Conservation (phyloP, 2,113 vertebrate genomes). For the Melierax canorus region DNA sequence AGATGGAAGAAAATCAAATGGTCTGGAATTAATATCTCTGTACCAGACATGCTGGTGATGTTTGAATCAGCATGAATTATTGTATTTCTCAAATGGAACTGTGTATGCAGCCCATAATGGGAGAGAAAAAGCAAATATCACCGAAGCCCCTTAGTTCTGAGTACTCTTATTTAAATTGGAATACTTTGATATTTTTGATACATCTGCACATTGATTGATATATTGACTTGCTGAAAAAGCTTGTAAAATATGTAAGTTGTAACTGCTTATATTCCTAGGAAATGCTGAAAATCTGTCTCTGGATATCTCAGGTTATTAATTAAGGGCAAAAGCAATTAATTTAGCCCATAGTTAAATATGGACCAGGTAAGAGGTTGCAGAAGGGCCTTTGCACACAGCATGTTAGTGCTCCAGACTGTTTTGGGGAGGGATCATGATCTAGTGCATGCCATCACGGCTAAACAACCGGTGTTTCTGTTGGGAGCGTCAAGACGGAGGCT, state of each 20-base stretch:
- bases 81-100: not conserved
- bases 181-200: not conserved
- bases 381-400: not conserved
- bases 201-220: not conserved
- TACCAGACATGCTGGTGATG: not conserved
- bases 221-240: not conserved
- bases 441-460: not conserved
- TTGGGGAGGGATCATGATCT: not conserved
- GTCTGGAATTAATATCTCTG: not conserved
- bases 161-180: not conserved
- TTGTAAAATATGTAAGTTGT: not conserved
- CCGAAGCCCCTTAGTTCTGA: not conserved
- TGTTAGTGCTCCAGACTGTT: not conserved
- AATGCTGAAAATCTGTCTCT: not conserved
- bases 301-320: not conserved
- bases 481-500: not conserved
- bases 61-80: not conserved
- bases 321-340: not conserved
- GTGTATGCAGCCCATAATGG: not conserved
- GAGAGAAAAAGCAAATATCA: conserved; percentile 22
- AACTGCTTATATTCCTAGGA: not conserved
- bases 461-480: not conserved
- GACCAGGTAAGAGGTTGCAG: not conserved
- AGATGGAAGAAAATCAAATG: not conserved
- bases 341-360: not conserved